phyloP scores from a whole-genome alignment of 2,797 vertebrate genomes.

The Melanotaenia nigrans region DNA sequence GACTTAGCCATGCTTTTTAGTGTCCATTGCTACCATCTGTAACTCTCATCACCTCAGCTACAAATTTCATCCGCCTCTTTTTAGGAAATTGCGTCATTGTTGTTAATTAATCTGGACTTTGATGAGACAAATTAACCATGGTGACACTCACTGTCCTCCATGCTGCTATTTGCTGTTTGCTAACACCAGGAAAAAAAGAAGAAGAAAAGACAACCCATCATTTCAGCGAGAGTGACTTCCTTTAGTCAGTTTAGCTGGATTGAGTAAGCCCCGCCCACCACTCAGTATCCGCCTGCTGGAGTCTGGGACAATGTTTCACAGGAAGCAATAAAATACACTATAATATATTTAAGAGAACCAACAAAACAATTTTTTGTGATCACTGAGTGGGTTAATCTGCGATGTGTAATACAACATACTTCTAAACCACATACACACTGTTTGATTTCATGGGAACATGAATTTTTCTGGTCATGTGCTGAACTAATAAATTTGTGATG shows the following conservation, averaged over 20 bases:
- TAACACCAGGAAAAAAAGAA: neutral
- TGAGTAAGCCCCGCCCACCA: neutral
- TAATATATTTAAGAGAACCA: neutral
- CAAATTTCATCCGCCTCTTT: neutral
- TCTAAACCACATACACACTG: too few relatives aligned
- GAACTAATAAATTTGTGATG: too few relatives aligned
- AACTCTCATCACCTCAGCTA: too few relatives aligned
- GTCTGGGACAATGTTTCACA: neutral
- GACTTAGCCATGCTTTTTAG: neutral
- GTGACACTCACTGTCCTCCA: neutral
- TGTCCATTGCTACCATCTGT: neutral
- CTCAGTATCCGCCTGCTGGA: neutral
- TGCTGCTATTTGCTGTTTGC: neutral
- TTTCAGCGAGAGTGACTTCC: neutral
- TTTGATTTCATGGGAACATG: too few relatives aligned
- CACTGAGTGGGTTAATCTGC: too few relatives aligned
- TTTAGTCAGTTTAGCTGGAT: neutral
- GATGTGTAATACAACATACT: too few relatives aligned
- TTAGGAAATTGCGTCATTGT: too few relatives aligned
- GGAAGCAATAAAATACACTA: neutral
- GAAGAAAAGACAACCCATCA: neutral
- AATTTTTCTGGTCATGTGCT: too few relatives aligned
- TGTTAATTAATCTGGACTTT: too few relatives aligned
- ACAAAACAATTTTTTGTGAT: too few relatives aligned
- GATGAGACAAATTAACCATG: neutral